Conservation (phyloP, 2,888 invertebrate genomes). For the Chirona hameri region DNA sequence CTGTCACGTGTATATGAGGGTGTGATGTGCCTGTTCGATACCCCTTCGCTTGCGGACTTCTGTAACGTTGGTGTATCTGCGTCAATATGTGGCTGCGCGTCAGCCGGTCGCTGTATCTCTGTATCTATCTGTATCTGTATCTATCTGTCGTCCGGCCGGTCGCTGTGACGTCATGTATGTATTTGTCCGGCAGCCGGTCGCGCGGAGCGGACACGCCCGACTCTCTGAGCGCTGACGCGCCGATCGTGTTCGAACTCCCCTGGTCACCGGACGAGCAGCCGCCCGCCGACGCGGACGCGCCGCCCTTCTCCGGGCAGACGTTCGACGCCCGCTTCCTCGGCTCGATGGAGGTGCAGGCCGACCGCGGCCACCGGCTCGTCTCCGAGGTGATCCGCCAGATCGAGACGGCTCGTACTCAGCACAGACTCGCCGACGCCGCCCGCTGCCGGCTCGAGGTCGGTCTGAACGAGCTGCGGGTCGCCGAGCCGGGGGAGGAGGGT, state of each 20-base stretch:
- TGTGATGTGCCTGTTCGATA: too few relatives aligned
- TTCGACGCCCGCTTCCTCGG: conserved; percentile 50
- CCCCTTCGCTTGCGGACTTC: too few relatives aligned
- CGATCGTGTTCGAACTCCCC: conserved; percentile 40
- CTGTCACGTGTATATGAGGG: too few relatives aligned
- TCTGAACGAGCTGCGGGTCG: not conserved
- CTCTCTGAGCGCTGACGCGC: conserved; percentile 34
- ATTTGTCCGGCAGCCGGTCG: not conserved
- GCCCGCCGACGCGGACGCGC: conserved; percentile 12
- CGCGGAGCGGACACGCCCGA: conserved; percentile 24
- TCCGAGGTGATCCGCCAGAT: conserved; percentile 37
- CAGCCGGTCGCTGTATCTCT: not conserved
- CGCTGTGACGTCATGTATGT: not conserved
- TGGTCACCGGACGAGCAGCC: conserved; percentile 35
- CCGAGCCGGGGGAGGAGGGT: conserved; percentile 3
- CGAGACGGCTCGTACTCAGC: conserved; percentile 35
- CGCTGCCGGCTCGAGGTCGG: conserved; percentile 35
- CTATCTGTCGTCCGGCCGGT: not conserved
- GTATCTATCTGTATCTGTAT: not conserved
- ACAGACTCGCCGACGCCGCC: conserved; percentile 35
- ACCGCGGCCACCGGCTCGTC: conserved; percentile 40
- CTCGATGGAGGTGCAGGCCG: conserved; percentile 49
- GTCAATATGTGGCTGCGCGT: not conserved
- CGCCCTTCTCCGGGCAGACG: conserved; percentile 25
- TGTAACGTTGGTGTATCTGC: too few relatives aligned